These are phyloP conservation scores for Albula goreensis DNA, from an alignment of 2,113 vertebrate species.

Conservation along the genomic window DNA sequence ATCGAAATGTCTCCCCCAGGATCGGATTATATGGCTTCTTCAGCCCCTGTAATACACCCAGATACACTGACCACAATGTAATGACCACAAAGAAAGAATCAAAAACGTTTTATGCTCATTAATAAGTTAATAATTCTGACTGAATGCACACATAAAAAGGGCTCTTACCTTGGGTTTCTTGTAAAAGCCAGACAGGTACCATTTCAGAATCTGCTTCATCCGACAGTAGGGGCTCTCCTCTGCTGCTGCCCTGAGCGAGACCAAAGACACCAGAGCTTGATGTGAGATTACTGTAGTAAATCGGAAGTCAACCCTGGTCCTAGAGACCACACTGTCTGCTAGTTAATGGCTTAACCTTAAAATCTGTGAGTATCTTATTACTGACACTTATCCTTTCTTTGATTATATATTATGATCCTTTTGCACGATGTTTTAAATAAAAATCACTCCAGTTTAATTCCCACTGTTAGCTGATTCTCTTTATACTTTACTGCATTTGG, in stretches of 20 bases:
- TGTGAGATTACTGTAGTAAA: background rate
- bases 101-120: background rate
- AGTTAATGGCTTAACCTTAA: no score
- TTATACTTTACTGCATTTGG: no score
- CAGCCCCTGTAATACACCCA: slow-evolving; percentile 77
- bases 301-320: no score
- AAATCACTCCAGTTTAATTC: no score
- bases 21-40: slow-evolving; percentile 98
- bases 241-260: slow-evolving; percentile 72
- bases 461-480: no score
- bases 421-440: no score
- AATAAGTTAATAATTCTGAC: background rate
- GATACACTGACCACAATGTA: slow-evolving; percentile 6
- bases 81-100: no score
- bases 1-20: slow-evolving; percentile 92
- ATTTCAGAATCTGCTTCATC: slow-evolving; percentile 85
- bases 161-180: slow-evolving; percentile 89
- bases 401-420: no score
- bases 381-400: no score
- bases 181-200: slow-evolving; percentile 95
- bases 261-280: background rate
- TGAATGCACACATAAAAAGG: background rate
- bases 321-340: no score
- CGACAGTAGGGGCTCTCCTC: slow-evolving; percentile 83
- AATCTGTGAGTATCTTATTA: no score